Percentiles rank a stretch among this genome's conserved stretches.
Evolutionary conservation across 2,888 invertebrate species (phyloP).

Genomic region (Philereme transversata): DNA sequence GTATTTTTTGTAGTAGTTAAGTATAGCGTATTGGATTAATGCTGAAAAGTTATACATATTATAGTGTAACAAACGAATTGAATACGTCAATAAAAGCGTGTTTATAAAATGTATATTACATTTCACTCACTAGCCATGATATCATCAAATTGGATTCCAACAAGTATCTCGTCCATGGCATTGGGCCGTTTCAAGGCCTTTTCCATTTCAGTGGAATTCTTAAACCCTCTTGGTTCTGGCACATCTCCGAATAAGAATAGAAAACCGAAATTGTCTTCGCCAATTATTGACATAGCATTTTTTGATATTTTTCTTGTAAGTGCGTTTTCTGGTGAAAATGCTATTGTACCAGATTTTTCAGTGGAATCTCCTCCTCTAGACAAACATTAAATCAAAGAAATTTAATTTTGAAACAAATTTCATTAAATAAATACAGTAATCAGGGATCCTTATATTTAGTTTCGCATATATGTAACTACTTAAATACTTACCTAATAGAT

Average conservation of each 20-base stretch:
- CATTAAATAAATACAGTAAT: no score
- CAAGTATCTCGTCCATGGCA: conserved; percentile 70
- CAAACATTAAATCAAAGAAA: neutral
- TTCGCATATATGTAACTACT: neutral
- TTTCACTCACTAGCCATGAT: conserved; percentile 69
- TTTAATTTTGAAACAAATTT: no score
- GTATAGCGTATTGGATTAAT: no score
- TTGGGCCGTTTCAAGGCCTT: conserved; percentile 69
- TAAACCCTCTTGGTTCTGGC: conserved; percentile 68
- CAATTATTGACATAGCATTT: conserved; percentile 67
- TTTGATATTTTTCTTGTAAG: conserved; percentile 66
- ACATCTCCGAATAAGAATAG: conserved; percentile 62
- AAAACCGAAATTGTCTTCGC: conserved; percentile 66
- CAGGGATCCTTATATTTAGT: no score
- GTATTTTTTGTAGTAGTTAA: no score
- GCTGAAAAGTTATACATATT: no score
- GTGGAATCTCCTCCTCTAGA: conserved; percentile 63
- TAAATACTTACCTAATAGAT: neutral
- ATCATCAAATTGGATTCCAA: conserved; percentile 76
- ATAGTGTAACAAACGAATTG: no score
- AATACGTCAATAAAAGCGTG: neutral
- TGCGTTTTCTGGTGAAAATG: conserved; percentile 74
- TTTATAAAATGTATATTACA: neutral
- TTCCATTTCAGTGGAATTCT: conserved; percentile 66
- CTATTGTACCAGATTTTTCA: conserved; percentile 60